Evolutionary conservation across 2,797 vertebrate genomes (phyloP), one percentile per base, ranked within the genome.

Genomic region (Chromobotia macracanthus): DNA sequence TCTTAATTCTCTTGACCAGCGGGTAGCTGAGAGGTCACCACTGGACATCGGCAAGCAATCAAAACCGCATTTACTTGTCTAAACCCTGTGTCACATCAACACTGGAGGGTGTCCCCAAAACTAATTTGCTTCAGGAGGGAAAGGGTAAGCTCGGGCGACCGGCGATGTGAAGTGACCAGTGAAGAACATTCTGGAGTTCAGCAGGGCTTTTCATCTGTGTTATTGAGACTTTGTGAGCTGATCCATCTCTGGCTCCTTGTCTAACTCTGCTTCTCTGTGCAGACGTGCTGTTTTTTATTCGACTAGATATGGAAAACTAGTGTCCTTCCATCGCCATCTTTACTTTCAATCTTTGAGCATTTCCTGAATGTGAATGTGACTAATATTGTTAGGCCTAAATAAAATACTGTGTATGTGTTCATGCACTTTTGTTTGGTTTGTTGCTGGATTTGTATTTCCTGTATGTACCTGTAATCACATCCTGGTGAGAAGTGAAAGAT

Each of bases 41-140:
- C 79, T 78, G 76, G 82, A 86, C 68, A 74, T 80, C 67, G 69
- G 70, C 83, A 83, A 85, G 83, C 87, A 88, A 89, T 90, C 86
- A 89, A 88, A 90, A 87, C 58, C 44, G 74, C 85, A 88, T 89
- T 88, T 88, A 85, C 86, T 88, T 77, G 80, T 80, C 84, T 87
- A 85, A 87, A 87, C 81, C 89, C 82, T 83, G 77, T 80, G 66
- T 75, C 83, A 73, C 84, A 81, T 70, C 71, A 77, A 82, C 80
- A 80, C 80, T 51, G 60, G 72, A 80, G 84, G 86, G 80, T 80
- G 84, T 85, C 84, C 72, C 77, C 80, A 80, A 88, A 89, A 88
- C 87, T 87, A 80, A 88, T 88, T 87, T 84, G 80, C 75, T 87
- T 85, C 25, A 0, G 70, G 75, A 79, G 63, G 58, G 65, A 86